A percentile compares a stretch with the other conserved stretches of the same genome.
phyloP scores from a whole-genome alignment of 2,888 invertebrate species.

The Metallyticus violacea region DNA sequence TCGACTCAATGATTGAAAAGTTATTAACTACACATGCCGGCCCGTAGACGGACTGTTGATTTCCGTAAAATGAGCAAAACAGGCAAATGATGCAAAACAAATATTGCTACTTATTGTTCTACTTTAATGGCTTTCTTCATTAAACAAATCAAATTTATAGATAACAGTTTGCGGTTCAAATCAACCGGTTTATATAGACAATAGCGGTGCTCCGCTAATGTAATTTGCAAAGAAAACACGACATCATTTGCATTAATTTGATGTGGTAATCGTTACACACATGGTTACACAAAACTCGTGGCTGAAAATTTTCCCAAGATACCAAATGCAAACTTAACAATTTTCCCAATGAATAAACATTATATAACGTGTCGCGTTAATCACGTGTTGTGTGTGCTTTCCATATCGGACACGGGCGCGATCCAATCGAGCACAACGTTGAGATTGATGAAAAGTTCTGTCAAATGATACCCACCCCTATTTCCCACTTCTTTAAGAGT shows the following conservation, averaged over 20 bases:
- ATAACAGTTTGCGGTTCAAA: neutral
- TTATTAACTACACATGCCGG: neutral
- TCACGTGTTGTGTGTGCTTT: neutral
- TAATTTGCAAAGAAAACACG: neutral
- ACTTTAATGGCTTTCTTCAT: neutral
- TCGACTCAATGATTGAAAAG: neutral
- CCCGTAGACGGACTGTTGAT: neutral
- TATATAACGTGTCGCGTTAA: neutral
- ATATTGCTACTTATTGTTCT: neutral
- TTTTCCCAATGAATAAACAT: neutral
- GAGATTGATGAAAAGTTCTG: too few relatives aligned
- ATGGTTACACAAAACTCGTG: neutral
- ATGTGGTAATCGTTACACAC: neutral
- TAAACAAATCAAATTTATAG: neutral
- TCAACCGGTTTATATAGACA: neutral
- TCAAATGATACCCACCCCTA: too few relatives aligned
- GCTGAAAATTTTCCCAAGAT: neutral
- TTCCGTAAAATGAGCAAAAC: neutral
- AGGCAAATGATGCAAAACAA: neutral
- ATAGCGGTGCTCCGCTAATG: neutral
- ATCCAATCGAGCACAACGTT: neutral
- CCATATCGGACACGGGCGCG: neutral
- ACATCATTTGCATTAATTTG: neutral
- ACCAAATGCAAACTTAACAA: neutral
- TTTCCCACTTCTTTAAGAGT: too few relatives aligned